Evolutionary conservation across 2,113 vertebrate species (phyloP), one percentile per base, ranked within the genome.

Genomic region (Gambusia affinis): DNA sequence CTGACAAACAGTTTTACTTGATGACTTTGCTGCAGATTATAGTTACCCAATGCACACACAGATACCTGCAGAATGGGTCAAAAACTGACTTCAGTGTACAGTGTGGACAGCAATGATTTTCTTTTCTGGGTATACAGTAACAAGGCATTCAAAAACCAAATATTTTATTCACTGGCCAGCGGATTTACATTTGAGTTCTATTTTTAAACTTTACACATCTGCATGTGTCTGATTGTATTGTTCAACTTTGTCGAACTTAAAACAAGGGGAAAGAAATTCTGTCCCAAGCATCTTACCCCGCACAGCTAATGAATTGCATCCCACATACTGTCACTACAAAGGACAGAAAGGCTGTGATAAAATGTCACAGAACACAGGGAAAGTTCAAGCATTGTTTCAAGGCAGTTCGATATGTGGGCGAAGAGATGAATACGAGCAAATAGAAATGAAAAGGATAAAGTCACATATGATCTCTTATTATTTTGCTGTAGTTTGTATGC

Each of bases 341-440:
- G n/a, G n/a, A 79, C 29, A 71, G 44, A 65, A 10, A 29, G 19
- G 31, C 47, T 60, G 69, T 61, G 30, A 69, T 65, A 39, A n/a
- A 83, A 81, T 76, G 60, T 79, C 63, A 71, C 31, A 57, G 69
- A 86, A 60, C 37, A 71, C 54, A 75, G 72, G 66, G 65, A 77
- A 68, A 86, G 76, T 87, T 88, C 28, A 79, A 78, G 73, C 33
- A 8, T 60, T 39, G 63, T 83, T 89, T 86, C 64, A 85, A 89
- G 76, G 29, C 30, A 44, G 44, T 51, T 65, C 12, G 27, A 76
- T 68, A 78, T 72, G 72, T 87, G 76, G 72, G 74, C 51, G 60
- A 73, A 60, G 62, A 78, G 66, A 84, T 31, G 67, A 19, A 83
- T 24, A 77, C 51, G 0, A 39, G 28, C 62, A 69, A 51, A 71